phyloP scores from a whole-genome alignment of 2,888 invertebrate genomes.

The Serrognathus titanus region DNA sequence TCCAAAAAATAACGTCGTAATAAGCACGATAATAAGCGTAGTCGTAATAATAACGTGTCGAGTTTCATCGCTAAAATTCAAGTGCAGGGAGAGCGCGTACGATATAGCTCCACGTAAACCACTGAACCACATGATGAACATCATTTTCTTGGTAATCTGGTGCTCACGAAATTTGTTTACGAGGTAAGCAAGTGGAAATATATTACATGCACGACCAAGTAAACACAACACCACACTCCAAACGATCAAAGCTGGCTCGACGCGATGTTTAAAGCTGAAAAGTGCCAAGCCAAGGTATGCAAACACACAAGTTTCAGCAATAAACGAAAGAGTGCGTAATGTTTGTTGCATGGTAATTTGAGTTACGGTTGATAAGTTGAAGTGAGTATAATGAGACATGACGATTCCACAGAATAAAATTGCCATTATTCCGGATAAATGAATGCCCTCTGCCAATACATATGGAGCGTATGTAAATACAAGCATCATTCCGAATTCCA shows the following conservation, averaged over 20 bases:
- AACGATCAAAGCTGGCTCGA: slow-evolving; percentile 86
- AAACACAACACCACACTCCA: slow-evolving; percentile 93
- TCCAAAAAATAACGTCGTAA: slow-evolving; percentile 92
- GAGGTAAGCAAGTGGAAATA: slow-evolving; percentile 89
- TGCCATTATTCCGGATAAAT: slow-evolving; percentile 90
- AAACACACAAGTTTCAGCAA: slow-evolving; percentile 98
- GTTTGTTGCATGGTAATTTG: slow-evolving; percentile 99
- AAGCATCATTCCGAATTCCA: slow-evolving; percentile 98
- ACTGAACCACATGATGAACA: slow-evolving; percentile 99
- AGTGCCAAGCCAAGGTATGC: slow-evolving; percentile 94
- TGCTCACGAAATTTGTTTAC: slow-evolving; percentile 96
- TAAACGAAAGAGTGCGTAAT: slow-evolving; percentile 94
- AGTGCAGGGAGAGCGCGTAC: slow-evolving; percentile 93
- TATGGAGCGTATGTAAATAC: slow-evolving; percentile 99
- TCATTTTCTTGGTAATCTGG: slow-evolving; percentile 97
- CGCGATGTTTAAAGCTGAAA: slow-evolving; percentile 90
- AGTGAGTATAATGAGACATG: slow-evolving; percentile 99
- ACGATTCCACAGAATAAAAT: slow-evolving; percentile 98
- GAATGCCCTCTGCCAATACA: slow-evolving; percentile 84
- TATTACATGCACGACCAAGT: slow-evolving; percentile 92
- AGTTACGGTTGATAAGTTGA: slow-evolving; percentile 95
- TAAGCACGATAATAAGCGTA: slow-evolving; percentile 94
- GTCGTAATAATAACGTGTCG: slow-evolving; percentile 96
- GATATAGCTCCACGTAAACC: slow-evolving; percentile 96
- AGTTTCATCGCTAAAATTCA: slow-evolving; percentile 91